phyloP scores from a whole-genome alignment of 2,797 vertebrate genomes.

The Anguilla pacifica region DNA sequence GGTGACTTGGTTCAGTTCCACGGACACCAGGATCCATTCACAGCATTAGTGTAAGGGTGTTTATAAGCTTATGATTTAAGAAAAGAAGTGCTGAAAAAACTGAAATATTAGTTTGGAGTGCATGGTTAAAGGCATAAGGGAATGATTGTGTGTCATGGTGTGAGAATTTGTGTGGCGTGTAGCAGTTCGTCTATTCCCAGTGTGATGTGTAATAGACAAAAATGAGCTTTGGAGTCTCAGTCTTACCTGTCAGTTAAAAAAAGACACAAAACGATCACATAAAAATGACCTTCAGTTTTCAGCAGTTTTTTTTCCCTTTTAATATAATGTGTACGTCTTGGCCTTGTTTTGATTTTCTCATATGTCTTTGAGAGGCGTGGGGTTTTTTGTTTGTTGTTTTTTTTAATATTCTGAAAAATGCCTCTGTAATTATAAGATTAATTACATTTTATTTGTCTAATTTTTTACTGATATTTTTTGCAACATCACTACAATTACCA shows the following conservation, averaged over 20 bases:
- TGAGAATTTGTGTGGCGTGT: neutral
- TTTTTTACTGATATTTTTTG: neutral
- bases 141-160: neutral
- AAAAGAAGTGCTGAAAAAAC: neutral
- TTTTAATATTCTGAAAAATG: neutral
- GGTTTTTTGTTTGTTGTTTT: neutral
- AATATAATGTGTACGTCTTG: neutral
- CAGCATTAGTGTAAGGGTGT: neutral
- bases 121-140: neutral
- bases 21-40: neutral
- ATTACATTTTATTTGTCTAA: neutral
- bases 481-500: constrained; percentile 12
- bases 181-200: neutral
- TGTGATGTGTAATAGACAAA: constrained; percentile 1
- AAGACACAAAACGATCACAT: neutral
- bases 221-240: neutral
- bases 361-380: neutral
- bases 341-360: neutral
- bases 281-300: neutral
- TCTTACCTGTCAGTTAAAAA: neutral
- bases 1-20: neutral
- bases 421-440: neutral
- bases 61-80: neutral
- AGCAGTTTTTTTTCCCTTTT: neutral
- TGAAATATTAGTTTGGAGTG: neutral